Base-by-base conservation (phyloP, 2,113 vertebrate genomes). In the Nibea coibor region DNA sequence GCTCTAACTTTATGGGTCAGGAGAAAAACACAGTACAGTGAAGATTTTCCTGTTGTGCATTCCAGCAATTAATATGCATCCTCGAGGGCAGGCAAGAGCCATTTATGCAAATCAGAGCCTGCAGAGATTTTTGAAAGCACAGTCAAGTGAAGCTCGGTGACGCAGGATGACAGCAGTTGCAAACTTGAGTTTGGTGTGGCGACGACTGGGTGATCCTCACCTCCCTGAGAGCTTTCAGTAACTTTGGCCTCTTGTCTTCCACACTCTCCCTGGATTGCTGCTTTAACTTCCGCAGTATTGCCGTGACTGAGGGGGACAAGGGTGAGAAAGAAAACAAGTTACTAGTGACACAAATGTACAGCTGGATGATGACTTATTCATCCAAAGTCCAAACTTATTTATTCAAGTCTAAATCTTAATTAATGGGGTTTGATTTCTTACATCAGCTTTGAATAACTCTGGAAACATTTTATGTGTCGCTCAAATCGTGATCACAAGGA, bases 221-320 rank as follows among this genome's bases (percentile, higher is more conserved):
- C 97, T 99, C 98, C 81, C 96, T 96, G 83, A 99, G 96, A 85
- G 97, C 98, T 93, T 97, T 97, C 86, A 99, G 92, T 90, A 99
- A 94, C 69, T 97, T 96, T 85, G 97, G 97, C 96, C 97, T 91
- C 91, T 99, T 99, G 87, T 98, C 97, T 94, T 98, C 97, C 92
- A 99, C 98, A 75, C 96, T 98, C 94, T 99, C 98, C 92, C 98
- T 96, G 91, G 97, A 99, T 9, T 99, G 98, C 94, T 99, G 98
- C 85, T 99, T 99, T 68, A 99, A 94, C 91, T 99, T 99, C 87
- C 98, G 96, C 84, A 99, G 94, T 84, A 99, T 96, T 76, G 98
- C 97, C 84, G 97, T 98, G 94, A 99, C 98, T 99, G 67, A 10
- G 19, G 53, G 76, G 76, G 2, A 84, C n/a, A 66, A 58, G 4